Conservation (phyloP, 2,113 vertebrate species). For the Ovis canadensis region DNA sequence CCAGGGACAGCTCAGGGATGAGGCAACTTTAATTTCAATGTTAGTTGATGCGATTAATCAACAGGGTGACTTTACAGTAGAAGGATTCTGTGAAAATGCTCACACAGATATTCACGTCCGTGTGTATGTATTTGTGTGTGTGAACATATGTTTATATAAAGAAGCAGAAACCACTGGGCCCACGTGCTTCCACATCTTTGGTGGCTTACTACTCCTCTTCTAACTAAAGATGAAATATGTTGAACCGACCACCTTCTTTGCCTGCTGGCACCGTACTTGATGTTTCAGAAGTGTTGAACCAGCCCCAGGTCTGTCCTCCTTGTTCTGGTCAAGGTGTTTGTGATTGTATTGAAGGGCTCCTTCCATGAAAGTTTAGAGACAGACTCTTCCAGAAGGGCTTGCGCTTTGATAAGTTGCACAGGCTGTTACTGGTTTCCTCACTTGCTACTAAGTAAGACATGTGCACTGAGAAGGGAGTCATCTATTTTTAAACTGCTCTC, state of each 20-base stretch:
- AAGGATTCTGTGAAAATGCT: neutral
- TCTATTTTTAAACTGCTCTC: neutral
- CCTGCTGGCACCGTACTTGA: neutral
- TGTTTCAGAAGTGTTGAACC: neutral
- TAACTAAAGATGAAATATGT: neutral
- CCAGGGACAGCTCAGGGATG: neutral
- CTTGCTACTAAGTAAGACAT: neutral
- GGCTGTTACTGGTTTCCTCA: neutral
- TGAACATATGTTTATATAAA: neutral
- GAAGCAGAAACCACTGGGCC: neutral
- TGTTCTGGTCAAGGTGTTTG: neutral
- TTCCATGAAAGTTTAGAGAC: neutral
- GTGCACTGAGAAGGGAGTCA: neutral
- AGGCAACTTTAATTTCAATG: neutral
- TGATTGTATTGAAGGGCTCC: neutral
- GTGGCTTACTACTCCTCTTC: neutral
- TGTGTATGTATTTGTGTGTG: neutral
- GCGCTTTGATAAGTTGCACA: neutral
- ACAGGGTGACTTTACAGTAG: neutral
- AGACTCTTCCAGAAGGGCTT: neutral
- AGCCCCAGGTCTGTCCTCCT: neutral
- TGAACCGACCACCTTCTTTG: neutral
- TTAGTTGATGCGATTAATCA: conserved; percentile 16
- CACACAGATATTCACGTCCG: neutral
- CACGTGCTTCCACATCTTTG: neutral